These are phyloP conservation scores for Elmis aenea DNA, from an alignment of 2,888 invertebrate species.

Conservation along the genomic window DNA sequence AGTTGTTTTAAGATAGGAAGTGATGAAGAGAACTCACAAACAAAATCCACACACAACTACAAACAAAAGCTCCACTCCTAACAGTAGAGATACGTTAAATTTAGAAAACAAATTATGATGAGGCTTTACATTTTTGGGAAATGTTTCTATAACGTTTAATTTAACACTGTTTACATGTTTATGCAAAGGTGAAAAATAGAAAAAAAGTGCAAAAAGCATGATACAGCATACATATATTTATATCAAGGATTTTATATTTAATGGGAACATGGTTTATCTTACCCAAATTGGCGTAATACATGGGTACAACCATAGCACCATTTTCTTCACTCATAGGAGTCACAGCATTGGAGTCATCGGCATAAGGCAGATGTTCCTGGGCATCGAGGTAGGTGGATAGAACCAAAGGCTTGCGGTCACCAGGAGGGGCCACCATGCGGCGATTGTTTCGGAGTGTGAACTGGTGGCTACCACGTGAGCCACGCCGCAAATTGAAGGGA, in stretches of 20 bases:
- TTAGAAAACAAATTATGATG: no score
- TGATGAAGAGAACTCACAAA: no score
- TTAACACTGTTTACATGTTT: no score
- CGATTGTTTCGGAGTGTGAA: constrained; percentile 83
- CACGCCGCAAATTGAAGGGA: constrained; percentile 88
- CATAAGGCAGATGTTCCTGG: constrained; percentile 92
- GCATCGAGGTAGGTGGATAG: constrained; percentile 91
- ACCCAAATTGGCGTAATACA: constrained; percentile 84
- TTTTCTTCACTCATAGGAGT: constrained; percentile 98
- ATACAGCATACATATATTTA: neutral
- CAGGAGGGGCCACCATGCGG: constrained; percentile 73
- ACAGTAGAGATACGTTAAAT: no score
- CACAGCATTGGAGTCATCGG: constrained; percentile 95
- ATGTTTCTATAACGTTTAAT: no score
- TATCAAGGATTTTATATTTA: neutral
- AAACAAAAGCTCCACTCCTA: no score
- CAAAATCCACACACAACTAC: no score
- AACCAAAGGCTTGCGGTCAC: constrained; percentile 89
- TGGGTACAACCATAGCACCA: constrained; percentile 89
- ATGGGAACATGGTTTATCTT: no score
- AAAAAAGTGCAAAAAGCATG: neutral
- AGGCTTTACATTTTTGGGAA: no score
- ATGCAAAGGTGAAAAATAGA: no score
- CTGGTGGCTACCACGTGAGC: constrained; percentile 88
- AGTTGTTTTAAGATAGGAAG: no score